These are phyloP conservation scores for Cylloceria caligata DNA, from an alignment of 2,888 invertebrate species.

Conservation along the genomic window DNA sequence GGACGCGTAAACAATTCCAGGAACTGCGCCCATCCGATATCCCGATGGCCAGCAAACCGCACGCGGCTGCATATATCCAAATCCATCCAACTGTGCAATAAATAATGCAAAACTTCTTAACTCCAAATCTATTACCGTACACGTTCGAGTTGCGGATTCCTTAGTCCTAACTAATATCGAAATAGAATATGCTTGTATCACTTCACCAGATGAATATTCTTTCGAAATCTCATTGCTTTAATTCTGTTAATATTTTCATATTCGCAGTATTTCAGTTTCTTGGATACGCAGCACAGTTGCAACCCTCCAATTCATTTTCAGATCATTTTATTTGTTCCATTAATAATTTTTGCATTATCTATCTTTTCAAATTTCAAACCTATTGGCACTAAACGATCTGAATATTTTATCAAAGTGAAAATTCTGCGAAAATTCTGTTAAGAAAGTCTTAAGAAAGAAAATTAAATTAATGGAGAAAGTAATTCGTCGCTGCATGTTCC, in stretches of 20 bases:
- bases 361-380: no score
- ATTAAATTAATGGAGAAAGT: no score
- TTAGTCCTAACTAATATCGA: constrained; percentile 71
- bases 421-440: no score
- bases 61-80: constrained; percentile 82
- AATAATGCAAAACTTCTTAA: constrained; percentile 71
- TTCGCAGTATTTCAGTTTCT: background rate
- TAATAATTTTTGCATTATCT: background rate
- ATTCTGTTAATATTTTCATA: background rate
- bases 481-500: no score
- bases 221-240: background rate
- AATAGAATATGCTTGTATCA: constrained; percentile 55
- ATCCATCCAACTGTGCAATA: constrained; percentile 79
- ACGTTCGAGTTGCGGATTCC: constrained; percentile 50
- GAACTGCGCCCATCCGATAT: constrained; percentile 75
- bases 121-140: constrained; percentile 42
- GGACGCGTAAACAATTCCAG: constrained; percentile 77
- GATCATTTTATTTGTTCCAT: background rate
- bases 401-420: no score
- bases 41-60: constrained; percentile 77
- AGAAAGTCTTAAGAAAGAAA: no score
- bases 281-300: background rate
- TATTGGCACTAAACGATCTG: no score
- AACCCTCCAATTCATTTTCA: background rate
- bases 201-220: background rate